A percentile compares a stretch with the other conserved stretches of the same genome.
Evolutionary conservation across 2,797 vertebrate species (phyloP).

Genomic region (Vultur gryphus): DNA sequence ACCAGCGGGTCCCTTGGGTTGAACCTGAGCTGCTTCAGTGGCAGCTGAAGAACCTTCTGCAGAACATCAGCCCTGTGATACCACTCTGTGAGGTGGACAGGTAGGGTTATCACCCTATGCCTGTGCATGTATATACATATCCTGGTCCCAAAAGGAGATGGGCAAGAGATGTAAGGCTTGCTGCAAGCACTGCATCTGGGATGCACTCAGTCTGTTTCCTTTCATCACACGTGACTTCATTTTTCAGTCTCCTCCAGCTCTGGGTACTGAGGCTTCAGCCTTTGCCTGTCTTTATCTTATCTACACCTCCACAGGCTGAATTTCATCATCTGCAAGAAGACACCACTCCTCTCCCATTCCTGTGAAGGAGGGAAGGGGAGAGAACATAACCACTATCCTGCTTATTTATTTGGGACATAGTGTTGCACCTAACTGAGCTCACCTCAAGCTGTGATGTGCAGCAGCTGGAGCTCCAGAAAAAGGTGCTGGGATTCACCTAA

Average conservation of each 20-base stretch:
- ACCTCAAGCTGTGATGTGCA: background rate
- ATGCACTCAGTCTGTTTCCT: background rate
- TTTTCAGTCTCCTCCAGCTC: background rate
- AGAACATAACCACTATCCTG: background rate
- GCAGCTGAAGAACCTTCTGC: background rate
- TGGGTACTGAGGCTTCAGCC: background rate
- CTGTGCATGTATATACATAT: accelerated
- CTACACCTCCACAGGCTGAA: background rate
- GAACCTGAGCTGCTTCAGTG: background rate
- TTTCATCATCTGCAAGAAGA: background rate
- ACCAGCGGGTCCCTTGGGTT: background rate
- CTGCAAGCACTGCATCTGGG: background rate
- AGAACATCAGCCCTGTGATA: background rate
- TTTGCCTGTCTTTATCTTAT: background rate
- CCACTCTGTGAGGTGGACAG: accelerated
- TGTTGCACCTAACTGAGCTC: background rate
- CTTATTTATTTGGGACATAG: background rate
- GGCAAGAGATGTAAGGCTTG: background rate
- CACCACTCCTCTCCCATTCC: background rate
- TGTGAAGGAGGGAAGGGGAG: background rate
- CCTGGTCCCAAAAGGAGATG: background rate
- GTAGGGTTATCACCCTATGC: background rate
- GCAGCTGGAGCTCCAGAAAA: background rate
- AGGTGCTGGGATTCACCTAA: background rate
- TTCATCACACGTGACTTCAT: background rate